These are phyloP conservation scores for Notospermus geniculatus DNA, from an alignment of 1,140 invertebrate genomes.

Conservation along the genomic window DNA sequence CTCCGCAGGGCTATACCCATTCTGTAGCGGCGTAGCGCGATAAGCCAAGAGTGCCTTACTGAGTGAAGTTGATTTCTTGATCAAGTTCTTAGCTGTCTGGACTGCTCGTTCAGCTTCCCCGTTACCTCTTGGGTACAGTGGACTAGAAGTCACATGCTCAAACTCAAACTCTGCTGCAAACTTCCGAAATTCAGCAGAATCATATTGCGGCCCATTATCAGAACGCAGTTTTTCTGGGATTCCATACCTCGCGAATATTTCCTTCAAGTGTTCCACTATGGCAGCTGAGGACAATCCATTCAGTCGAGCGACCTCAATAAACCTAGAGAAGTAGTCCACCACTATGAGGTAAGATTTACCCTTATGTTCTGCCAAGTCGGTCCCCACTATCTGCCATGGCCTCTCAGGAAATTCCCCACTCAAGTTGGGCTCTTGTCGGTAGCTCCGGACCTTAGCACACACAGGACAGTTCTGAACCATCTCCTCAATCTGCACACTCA, in stretches of 20 bases:
- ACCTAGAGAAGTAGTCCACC: conserved; percentile 35
- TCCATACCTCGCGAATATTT: conserved; percentile 18
- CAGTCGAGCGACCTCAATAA: conserved; percentile 25
- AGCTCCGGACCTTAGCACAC: too few species aligned
- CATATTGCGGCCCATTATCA: conserved; percentile 26
- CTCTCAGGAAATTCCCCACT: background rate
- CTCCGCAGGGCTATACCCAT: conserved; percentile 20
- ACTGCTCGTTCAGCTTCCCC: conserved; percentile 20
- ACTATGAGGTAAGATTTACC: conserved; percentile 21
- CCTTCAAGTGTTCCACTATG: too few species aligned
- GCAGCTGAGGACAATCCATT: too few species aligned
- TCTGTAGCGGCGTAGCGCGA: conserved; percentile 19
- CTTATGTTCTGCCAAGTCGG: background rate
- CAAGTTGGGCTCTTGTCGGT: too few species aligned
- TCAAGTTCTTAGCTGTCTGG: conserved; percentile 20
- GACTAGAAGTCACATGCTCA: conserved; percentile 19
- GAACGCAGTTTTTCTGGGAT: conserved; percentile 24
- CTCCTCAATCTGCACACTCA: background rate
- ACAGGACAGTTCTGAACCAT: too few species aligned
- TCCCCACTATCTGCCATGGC: background rate
- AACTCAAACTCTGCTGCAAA: conserved; percentile 23
- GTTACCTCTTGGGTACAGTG: conserved; percentile 17
- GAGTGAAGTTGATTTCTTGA: conserved; percentile 19
- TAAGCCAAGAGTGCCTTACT: conserved; percentile 21
- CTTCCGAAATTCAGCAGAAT: conserved; percentile 12